A percentile compares a stretch with the other conserved stretches of the same genome.
These are phyloP conservation scores for Orchesellides sinensis DNA, from an alignment of 2,888 invertebrate species.

Conservation along the genomic window DNA sequence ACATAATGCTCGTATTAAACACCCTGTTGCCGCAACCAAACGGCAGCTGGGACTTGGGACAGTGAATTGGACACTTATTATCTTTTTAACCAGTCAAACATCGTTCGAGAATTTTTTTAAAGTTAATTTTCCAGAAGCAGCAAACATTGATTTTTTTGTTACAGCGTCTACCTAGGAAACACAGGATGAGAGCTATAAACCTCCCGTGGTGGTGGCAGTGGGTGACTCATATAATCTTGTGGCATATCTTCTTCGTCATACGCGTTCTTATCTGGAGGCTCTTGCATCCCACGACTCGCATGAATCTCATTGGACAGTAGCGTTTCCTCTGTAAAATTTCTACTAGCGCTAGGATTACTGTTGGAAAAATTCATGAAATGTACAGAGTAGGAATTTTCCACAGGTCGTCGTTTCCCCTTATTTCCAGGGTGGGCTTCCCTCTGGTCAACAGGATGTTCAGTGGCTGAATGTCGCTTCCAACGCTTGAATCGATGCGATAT, in stretches of 20 bases:
- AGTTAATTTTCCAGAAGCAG: background rate
- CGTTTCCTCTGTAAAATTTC: constrained; percentile 74
- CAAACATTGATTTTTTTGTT: background rate
- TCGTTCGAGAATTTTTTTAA: too few relatives aligned
- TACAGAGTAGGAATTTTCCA: constrained; percentile 75
- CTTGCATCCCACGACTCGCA: constrained; percentile 65
- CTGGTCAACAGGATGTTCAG: constrained; percentile 59
- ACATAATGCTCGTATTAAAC: background rate
- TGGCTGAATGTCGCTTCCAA: constrained; percentile 70
- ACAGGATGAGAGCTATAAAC: constrained; percentile 74
- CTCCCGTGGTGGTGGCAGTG: constrained; percentile 73
- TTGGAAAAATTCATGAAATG: constrained; percentile 75
- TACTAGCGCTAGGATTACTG: constrained; percentile 68
- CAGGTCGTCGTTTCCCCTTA: constrained; percentile 70
- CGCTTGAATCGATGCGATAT: constrained; percentile 88
- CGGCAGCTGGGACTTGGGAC: constrained; percentile 55
- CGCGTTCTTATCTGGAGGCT: constrained; percentile 60
- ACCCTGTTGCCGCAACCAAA: constrained; percentile 58
- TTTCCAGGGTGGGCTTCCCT: constrained; percentile 62
- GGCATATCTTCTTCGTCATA: constrained; percentile 73
- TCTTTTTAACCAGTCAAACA: too few relatives aligned
- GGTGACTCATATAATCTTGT: constrained; percentile 73
- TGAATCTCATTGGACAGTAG: constrained; percentile 74
- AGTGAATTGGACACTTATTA: constrained; percentile 27
- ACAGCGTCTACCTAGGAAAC: constrained; percentile 73